Conservation (phyloP, 37 sponge, comb jelly and placozoan species). For the Aplysina aerophoba region DNA sequence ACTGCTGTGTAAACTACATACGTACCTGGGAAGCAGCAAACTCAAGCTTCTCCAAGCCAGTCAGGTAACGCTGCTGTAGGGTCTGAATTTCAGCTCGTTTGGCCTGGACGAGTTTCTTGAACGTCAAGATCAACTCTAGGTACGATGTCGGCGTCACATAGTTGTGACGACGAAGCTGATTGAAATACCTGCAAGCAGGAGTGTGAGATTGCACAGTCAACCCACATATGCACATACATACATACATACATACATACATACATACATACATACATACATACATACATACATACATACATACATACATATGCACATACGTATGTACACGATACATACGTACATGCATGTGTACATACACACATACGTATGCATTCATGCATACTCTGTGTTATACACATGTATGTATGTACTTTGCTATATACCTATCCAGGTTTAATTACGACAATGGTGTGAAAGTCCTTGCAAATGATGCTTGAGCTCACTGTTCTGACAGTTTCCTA, state of each 20-base stretch:
- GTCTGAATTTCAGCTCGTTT: constrained; percentile 80
- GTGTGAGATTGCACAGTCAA: background rate
- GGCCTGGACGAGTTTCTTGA: constrained; percentile 78
- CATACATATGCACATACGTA: background rate
- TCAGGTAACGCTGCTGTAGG: constrained; percentile 80
- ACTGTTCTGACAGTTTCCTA: constrained; percentile 49
- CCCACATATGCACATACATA: background rate
- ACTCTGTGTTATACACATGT: background rate
- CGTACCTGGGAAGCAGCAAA: constrained; percentile 94
- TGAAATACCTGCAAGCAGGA: constrained; percentile 67
- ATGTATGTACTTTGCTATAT: too few relatives aligned
- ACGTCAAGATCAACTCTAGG: constrained; percentile 96
- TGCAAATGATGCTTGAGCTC: background rate
- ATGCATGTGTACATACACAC: background rate
- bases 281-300: background rate
- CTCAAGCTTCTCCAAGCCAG: constrained; percentile 92
- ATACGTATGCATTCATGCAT: background rate
- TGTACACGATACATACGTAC: background rate
- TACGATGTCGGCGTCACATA: constrained; percentile 99
- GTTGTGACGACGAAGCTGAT: constrained; percentile 88
- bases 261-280: background rate
- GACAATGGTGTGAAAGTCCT: background rate
- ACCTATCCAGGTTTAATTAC: too few relatives aligned
- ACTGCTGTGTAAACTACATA: too few relatives aligned
- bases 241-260: constrained; percentile 4